A percentile compares a stretch with the other conserved stretches of the same genome.
phyloP scores from a whole-genome alignment of 30 jellyfish, hydroid and myxozoan genomes.

The Cassiopea andromeda region DNA sequence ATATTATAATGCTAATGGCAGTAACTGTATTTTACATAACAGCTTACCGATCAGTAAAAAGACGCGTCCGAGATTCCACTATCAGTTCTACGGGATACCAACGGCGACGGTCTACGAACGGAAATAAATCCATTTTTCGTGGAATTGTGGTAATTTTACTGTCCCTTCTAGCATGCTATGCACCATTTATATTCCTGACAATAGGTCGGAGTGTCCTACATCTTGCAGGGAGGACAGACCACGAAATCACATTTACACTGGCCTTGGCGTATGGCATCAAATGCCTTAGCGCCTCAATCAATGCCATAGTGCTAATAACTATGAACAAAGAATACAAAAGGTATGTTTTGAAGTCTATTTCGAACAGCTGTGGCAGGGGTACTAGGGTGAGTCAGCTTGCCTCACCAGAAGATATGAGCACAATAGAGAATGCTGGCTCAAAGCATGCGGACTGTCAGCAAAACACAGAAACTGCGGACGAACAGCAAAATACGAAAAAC shows the following conservation, averaged over 20 bases:
- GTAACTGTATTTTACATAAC: not conserved
- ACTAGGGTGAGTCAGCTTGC: not conserved
- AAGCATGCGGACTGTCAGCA: not conserved
- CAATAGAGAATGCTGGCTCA: not conserved
- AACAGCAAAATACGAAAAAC: not conserved
- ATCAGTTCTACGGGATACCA: too few relatives aligned
- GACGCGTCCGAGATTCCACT: not conserved
- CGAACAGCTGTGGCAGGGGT: not conserved
- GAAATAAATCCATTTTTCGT: not conserved
- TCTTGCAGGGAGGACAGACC: conserved; percentile 2
- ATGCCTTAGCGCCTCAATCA: conserved; percentile 2
- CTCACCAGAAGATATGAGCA: not conserved
- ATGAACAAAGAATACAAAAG: conserved; percentile 14
- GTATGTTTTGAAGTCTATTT: not conserved
- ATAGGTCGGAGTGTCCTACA: conserved; percentile 8
- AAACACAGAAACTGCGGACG: too few relatives aligned
- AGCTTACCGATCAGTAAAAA: not conserved
- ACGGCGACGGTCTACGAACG: not conserved
- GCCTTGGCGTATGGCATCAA: conserved; percentile 22
- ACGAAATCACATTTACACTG: not conserved
- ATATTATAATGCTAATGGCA: not conserved
- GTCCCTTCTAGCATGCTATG: not conserved
- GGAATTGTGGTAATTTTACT: conserved; percentile 8
- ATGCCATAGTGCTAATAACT: conserved; percentile 8
- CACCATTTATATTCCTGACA: conserved; percentile 2